Base-by-base conservation (phyloP, 2,797 vertebrate species). In the Falco columbarius region DNA sequence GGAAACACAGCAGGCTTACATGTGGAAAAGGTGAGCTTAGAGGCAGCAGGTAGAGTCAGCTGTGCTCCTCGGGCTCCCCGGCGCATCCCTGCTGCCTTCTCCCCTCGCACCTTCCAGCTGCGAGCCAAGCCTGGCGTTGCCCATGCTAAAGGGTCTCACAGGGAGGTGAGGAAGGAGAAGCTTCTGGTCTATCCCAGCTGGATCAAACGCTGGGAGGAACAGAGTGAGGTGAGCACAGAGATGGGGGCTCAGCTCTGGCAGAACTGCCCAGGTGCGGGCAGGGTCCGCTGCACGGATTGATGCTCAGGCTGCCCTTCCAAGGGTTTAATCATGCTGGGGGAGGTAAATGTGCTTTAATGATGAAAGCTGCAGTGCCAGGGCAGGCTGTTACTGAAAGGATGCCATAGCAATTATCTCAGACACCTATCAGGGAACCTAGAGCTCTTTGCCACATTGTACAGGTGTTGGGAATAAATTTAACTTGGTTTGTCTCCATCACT, bases 71-170 rank as follows among this genome's bases (percentile, higher is more conserved):
- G 9, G 15, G 3, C 13, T 65, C 44, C 17, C 3, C 9, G 8
- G 3, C 0, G 0, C 27, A 23, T 11, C 21, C 6, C 1, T 2
- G 4, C 23, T 6, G 29, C 5, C 58, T 30, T 32, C 30, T 74
- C 74, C 12, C 29, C 36, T 32, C 27, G 7, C 19, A 4, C 8
- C 22, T 26, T 14, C 14, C 2, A 18, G 44, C 61, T 34, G 42
- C 38, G 17, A 72, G 17, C 18, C 38, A 22, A 18, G 36, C 13
- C 49, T 1, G 7, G n/a, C 23, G 36, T 24, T 27, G 17, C 38
- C 67, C 12, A 6, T 22, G 3, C 29, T 1, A 0, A 6, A 4
- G 24, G 32, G 3, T 10, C 12, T 0, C 4, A 0, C 6, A 11
- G 46, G 22, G 51, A 34, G 34, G 23, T 15, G 61, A 67, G 65